Conservation (phyloP, 2,797 vertebrate genomes). For the Coccyzus lansbergi region DNA sequence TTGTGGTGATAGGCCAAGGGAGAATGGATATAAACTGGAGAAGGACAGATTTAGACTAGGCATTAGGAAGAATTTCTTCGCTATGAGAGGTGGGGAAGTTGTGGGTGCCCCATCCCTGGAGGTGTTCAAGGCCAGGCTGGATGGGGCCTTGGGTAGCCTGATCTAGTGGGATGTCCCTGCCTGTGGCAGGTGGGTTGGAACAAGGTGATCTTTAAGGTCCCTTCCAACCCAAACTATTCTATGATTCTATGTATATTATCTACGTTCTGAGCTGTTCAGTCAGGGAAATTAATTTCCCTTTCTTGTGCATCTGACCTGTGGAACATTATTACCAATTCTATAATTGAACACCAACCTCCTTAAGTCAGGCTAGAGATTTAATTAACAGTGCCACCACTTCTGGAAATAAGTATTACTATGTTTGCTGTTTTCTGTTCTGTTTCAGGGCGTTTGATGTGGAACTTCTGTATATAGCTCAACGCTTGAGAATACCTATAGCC, state of each 20-base stretch:
- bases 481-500: conserved; percentile 90
- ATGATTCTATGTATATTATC: not conserved
- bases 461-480: conserved; percentile 93
- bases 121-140: no score
- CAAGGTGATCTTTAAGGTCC: no score
- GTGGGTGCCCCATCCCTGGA: no score
- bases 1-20: no score
- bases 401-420: conserved; percentile 22
- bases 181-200: no score
- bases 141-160: no score
- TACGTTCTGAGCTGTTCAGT: not conserved
- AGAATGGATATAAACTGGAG: no score
- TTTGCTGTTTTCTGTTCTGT: conserved; percentile 54
- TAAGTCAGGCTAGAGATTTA: conserved; percentile 18
- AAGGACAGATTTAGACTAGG: no score
- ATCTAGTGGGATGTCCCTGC: no score
- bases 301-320: not conserved
- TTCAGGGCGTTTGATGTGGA: conserved; percentile 98
- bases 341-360: not conserved
- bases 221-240: not conserved
- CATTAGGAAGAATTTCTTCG: no score
- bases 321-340: not conserved
- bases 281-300: conserved; percentile 11
- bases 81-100: no score
- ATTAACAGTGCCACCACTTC: conserved; percentile 3